Evolutionary conservation across 2,797 vertebrate genomes (phyloP), one percentile per base, ranked within the genome.

Genomic region (Peromyscus melanophrys): DNA sequence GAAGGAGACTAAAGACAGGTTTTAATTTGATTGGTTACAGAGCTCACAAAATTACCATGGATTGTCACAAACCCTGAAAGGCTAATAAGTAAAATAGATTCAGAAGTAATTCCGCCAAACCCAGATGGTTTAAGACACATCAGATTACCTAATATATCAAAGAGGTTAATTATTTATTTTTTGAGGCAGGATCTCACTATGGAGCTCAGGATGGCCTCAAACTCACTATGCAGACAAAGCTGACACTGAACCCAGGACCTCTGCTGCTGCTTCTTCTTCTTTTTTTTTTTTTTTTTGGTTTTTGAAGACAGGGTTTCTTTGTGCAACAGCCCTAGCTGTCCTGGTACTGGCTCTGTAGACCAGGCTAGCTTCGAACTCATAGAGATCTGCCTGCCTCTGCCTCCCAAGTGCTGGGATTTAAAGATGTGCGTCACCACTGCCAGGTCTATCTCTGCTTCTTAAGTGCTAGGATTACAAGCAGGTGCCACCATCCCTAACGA

Each of bases 1-100:
- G 23, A 82, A 81, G 95, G 37, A 67, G 55, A 89, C 1, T 77
- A 91, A 81, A 69, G 46, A 69, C 34, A 69, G 12, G 84, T 69
- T 92, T 96, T 31, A 89, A 78, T 86, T 89, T 95, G 82, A 88
- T 85, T 21, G 82, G 65, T 90, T 37, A 82, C 11, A 95, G 84
- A 67, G 84, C 12, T 86, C 65, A 86, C 34, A 86, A 37, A 86
- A 69, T 78, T 94, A 73, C 17, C 52, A 61, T 75, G 21, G 34
- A 93, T 7, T 43, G 37, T 40, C 63, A 86, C 94, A 89, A 83
- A 40, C 46, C 82, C 25, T 57, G 19, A 92, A 91, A 95, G 31
- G 6, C 14, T n/a, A 90, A 65, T 40, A 90, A 67, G 19, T 89
- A 43, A 94, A 87, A 96, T 19, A 95, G 11, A 81, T 49, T 9